Evolutionary conservation across 2,797 vertebrate species (phyloP).

Genomic region (Melanotaenia pygmaea): DNA sequence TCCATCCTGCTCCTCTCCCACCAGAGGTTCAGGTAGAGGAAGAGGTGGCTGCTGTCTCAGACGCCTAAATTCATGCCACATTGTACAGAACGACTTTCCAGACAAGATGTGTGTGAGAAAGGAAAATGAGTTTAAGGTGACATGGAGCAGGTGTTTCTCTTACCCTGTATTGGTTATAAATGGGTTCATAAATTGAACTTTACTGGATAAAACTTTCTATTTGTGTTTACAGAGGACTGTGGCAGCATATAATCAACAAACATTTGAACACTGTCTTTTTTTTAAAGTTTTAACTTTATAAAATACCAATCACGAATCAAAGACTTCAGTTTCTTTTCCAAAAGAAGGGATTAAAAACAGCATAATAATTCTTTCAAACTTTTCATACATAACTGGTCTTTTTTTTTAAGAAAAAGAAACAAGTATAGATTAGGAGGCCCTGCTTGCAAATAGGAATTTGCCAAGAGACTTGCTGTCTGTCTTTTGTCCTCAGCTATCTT

Average conservation of each 20-base stretch:
- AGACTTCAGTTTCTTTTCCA: slow-evolving; percentile 36
- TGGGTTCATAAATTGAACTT: slow-evolving; percentile 81
- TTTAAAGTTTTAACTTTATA: slow-evolving; percentile 56
- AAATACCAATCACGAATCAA: slow-evolving; percentile 46
- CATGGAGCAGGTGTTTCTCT: slow-evolving; percentile 78
- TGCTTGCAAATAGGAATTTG: slow-evolving; percentile 66
- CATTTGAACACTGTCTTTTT: slow-evolving; percentile 30
- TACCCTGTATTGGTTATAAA: slow-evolving; percentile 82
- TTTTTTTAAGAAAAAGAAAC: slow-evolving; percentile 21
- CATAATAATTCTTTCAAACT: slow-evolving; percentile 39
- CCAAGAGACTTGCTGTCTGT: slow-evolving; percentile 75
- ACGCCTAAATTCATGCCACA: slow-evolving; percentile 79
- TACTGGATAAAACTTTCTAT: slow-evolving; percentile 77
- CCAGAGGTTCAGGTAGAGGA: slow-evolving; percentile 73
- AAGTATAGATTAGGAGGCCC: slow-evolving; percentile 58
- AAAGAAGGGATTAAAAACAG: not conserved
- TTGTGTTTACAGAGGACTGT: slow-evolving; percentile 69
- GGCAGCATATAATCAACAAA: slow-evolving; percentile 45
- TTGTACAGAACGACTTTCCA: slow-evolving; percentile 66
- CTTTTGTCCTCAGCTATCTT: slow-evolving; percentile 84
- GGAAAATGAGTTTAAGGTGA: slow-evolving; percentile 70
- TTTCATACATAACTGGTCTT: slow-evolving; percentile 30
- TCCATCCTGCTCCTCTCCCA: slow-evolving; percentile 50
- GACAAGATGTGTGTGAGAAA: slow-evolving; percentile 54
- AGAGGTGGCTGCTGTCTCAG: slow-evolving; percentile 73